Conservation (phyloP, 2,113 vertebrate genomes). For the Pollimyrus isidori region DNA sequence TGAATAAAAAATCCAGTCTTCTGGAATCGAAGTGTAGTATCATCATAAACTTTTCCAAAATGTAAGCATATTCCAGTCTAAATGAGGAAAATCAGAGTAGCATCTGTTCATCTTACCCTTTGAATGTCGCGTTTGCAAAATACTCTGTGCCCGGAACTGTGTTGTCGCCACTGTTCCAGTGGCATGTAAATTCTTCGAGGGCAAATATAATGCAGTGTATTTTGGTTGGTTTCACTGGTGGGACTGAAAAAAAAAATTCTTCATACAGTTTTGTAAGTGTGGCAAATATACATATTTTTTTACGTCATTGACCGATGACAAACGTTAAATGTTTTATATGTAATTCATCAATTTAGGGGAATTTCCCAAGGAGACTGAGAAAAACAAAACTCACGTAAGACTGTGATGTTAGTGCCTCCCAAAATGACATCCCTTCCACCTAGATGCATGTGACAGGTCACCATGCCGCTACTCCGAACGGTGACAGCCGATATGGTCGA, state of each 20-base stretch:
- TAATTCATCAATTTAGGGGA: neutral
- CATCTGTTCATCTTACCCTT: neutral
- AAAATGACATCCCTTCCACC: neutral
- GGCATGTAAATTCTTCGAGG: neutral
- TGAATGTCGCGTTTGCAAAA: neutral
- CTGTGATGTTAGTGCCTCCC: conserved; percentile 17
- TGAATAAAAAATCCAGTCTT: neutral
- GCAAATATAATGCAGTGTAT: conserved; percentile 5
- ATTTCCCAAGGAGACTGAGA: neutral
- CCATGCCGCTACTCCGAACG: neutral
- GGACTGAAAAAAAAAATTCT: neutral
- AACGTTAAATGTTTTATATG: neutral
- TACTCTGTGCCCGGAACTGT: neutral
- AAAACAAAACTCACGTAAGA: neutral
- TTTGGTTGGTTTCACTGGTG: conserved; percentile 17
- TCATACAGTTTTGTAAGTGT: neutral
- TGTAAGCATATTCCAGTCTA: neutral
- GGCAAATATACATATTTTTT: neutral
- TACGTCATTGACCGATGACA: neutral
- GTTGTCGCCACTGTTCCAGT: neutral
- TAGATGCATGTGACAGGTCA: conserved; percentile 9
- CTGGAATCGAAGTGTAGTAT: neutral
- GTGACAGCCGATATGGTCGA: neutral
- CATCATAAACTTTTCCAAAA: neutral
- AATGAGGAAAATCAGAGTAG: neutral